Conservation (phyloP, 2,888 invertebrate species). For the Stictocephala bisonia region DNA sequence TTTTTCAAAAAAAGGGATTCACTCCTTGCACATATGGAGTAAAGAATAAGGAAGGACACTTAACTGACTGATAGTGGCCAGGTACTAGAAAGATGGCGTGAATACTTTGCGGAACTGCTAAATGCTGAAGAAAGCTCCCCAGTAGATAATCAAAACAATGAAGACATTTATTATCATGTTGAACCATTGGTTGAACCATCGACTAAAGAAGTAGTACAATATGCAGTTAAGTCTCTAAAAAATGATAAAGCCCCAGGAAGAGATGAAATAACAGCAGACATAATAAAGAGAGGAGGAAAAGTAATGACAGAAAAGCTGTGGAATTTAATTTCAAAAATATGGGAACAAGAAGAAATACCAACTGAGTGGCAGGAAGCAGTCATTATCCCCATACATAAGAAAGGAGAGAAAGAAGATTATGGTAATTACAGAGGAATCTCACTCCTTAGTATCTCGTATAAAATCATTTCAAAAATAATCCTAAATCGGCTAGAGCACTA, state of each 20-base stretch:
- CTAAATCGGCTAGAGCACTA: conserved; percentile 26
- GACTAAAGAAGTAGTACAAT: conserved; percentile 28
- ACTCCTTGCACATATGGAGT: conserved; percentile 5
- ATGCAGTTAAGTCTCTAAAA: conserved; percentile 43
- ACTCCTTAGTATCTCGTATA: conserved; percentile 44
- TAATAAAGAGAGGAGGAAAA: conserved; percentile 39
- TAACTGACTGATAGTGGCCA: not conserved
- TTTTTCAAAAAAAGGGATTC: conserved; percentile 34
- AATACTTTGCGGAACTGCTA: conserved; percentile 7
- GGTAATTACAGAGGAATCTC: conserved; percentile 48
- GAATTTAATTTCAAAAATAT: conserved; percentile 27
- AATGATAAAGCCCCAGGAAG: conserved; percentile 19
- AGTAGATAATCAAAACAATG: conserved; percentile 5
- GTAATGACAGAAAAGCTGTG: conserved; percentile 9
- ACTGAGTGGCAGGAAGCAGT: conserved; percentile 33
- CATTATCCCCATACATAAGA: conserved; percentile 45
- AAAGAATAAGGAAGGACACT: conserved; percentile 6
- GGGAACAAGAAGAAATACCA: conserved; percentile 38
- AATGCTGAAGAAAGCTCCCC: conserved; percentile 10
- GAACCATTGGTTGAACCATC: conserved; percentile 25
- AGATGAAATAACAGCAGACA: conserved; percentile 43
- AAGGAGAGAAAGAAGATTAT: conserved; percentile 44
- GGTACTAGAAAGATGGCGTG: conserved; percentile 4
- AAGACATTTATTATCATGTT: not conserved
- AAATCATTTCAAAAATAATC: conserved; percentile 45